These are phyloP conservation scores for Papilio polyxenes DNA, from an alignment of 1,140 invertebrate species.

Conservation along the genomic window DNA sequence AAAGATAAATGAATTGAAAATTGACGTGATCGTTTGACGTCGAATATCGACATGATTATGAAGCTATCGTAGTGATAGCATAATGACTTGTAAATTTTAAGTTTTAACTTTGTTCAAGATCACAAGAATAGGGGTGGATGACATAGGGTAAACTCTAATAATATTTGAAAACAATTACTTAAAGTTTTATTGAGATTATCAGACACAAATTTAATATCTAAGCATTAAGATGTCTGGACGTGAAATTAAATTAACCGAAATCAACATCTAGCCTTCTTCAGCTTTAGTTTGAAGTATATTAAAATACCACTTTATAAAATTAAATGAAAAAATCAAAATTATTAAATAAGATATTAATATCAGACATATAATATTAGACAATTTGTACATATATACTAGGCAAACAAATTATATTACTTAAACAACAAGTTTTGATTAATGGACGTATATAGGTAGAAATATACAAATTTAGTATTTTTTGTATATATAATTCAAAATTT, in stretches of 20 bases:
- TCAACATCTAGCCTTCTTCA: not conserved
- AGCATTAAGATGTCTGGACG: slow-evolving; percentile 1
- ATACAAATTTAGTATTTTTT: not conserved
- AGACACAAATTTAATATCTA: not conserved
- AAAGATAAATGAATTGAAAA: too few relatives aligned
- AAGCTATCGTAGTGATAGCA: not conserved
- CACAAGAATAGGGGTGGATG: not conserved
- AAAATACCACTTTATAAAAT: not conserved
- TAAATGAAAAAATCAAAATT: not conserved
- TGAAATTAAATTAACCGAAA: slow-evolving; percentile 7
- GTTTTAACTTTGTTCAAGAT: not conserved
- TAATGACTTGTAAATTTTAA: not conserved
- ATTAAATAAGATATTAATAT: not conserved
- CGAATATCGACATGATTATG: too few relatives aligned
- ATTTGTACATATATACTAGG: too few relatives aligned
- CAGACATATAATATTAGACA: too few relatives aligned
- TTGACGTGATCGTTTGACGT: too few relatives aligned
- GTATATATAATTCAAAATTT: not conserved
- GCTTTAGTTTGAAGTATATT: not conserved
- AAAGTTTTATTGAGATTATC: not conserved
- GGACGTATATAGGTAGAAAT: not conserved
- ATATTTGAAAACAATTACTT: slow-evolving; percentile 10
- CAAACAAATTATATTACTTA: too few relatives aligned
- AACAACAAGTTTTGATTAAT: too few relatives aligned
- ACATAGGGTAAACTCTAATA: not conserved